Percentiles rank a stretch among this genome's conserved stretches.
These are phyloP conservation scores for Oreochromis mossambicus DNA, from an alignment of 2,797 vertebrate genomes.

Conservation along the genomic window DNA sequence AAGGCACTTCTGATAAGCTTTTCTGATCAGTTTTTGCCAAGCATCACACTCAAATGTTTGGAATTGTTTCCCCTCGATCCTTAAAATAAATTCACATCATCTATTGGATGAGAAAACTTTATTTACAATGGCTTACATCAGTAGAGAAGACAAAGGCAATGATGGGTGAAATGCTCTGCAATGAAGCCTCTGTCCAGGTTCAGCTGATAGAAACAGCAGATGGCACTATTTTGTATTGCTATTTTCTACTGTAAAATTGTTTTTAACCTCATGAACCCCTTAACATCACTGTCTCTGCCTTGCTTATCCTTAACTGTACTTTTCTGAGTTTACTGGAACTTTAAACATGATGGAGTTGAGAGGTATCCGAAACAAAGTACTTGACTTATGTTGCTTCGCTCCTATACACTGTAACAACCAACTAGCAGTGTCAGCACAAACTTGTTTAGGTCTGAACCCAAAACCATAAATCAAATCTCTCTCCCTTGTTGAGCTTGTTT, in stretches of 20 bases:
- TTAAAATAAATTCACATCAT: not conserved
- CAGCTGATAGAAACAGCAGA: not conserved
- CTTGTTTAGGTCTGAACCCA: not conserved
- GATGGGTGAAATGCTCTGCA: not conserved
- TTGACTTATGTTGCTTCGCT: not conserved
- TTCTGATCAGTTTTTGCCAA: not conserved
- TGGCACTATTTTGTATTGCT: not conserved
- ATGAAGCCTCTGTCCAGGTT: not conserved
- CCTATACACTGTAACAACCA: not conserved
- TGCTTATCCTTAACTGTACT: not conserved
- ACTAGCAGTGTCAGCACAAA: constrained; percentile 24
- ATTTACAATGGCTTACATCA: not conserved
- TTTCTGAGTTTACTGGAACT: not conserved
- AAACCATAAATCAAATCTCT: constrained; percentile 37
- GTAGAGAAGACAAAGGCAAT: not conserved
- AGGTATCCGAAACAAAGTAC: not conserved
- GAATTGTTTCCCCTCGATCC: not conserved
- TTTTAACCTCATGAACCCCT: not conserved
- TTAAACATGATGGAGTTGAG: not conserved
- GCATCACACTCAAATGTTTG: not conserved
- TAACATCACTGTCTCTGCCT: not conserved
- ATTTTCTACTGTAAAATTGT: not conserved
- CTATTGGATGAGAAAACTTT: not conserved
- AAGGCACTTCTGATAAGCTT: not conserved
- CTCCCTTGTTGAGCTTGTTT: constrained; percentile 14